A percentile compares a stretch with the other conserved stretches of the same genome.
phyloP scores from a whole-genome alignment of 2,888 invertebrate genomes.

The Tholera decimalis region DNA sequence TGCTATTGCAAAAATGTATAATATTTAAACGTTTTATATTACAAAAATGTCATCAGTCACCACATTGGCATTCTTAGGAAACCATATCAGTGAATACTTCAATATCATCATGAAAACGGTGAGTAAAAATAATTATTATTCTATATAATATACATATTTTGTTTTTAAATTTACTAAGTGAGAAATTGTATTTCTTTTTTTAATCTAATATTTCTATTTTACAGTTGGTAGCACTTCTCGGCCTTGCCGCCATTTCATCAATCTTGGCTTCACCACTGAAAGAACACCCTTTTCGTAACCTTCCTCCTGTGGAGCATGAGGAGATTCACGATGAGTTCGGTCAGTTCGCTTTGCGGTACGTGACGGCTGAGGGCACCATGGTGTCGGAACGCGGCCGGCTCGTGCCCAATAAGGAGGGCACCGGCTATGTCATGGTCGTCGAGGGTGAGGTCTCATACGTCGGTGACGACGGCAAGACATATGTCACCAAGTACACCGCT shows the following conservation, averaged over 20 bases:
- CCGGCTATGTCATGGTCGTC: constrained; percentile 71
- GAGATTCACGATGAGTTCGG: constrained; percentile 77
- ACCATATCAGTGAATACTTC: not conserved
- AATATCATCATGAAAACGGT: constrained; percentile 26
- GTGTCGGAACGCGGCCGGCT: constrained; percentile 76
- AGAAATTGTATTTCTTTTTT: not conserved
- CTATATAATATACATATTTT: no score
- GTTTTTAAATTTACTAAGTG: not conserved
- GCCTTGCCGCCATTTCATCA: constrained; percentile 6
- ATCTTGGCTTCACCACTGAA: constrained; percentile 16
- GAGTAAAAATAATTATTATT: not conserved
- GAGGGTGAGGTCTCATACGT: constrained; percentile 79
- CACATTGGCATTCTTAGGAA: not conserved
- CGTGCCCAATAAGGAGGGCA: constrained; percentile 71
- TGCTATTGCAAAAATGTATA: constrained; percentile 16
- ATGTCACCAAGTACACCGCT: constrained; percentile 77
- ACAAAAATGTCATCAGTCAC: constrained; percentile 2
- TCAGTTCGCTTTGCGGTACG: constrained; percentile 76
- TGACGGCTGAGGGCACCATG: constrained; percentile 78
- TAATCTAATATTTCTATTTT: constrained; percentile 2
- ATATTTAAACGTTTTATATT: constrained; percentile 15
- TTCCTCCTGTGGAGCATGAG: constrained; percentile 70
- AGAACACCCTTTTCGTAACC: not conserved
- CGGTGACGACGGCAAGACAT: constrained; percentile 77
- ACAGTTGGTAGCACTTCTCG: constrained; percentile 20